Percentiles rank a stretch among this genome's conserved stretches.
phyloP scores from a whole-genome alignment of 2,797 vertebrate species.

The Fundulus diaphanus region DNA sequence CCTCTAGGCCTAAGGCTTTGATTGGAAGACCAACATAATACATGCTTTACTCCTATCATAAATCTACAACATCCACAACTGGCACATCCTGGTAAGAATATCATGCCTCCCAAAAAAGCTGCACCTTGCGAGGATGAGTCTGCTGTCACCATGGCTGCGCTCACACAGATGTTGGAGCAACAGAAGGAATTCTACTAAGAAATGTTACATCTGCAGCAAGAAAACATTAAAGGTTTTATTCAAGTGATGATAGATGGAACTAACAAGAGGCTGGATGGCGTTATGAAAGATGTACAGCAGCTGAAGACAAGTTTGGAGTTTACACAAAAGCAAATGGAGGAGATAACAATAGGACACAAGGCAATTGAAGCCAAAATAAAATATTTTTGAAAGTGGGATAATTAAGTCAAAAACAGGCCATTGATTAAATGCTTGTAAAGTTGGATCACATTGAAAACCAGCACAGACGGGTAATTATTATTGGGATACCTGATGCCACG shows the following conservation, averaged over 20 bases:
- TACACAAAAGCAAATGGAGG: neutral
- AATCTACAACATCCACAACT: too few species aligned
- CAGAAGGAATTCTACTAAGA: neutral
- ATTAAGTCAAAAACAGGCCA: neutral
- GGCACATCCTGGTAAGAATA: too few species aligned
- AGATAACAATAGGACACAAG: neutral
- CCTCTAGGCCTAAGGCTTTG: too few species aligned
- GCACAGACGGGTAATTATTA: neutral
- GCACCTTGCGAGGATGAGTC: neutral
- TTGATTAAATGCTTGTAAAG: neutral
- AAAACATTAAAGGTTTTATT: neutral
- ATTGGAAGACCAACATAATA: too few species aligned
- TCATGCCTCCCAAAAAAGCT: too few species aligned
- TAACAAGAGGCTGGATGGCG: neutral
- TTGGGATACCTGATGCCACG: neutral
- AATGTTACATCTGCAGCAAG: neutral
- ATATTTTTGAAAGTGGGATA: neutral
- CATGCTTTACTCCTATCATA: too few species aligned
- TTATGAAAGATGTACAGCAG: neutral
- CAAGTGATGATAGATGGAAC: neutral
- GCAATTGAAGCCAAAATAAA: neutral
- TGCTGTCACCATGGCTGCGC: neutral
- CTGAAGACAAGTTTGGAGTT: neutral
- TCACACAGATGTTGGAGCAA: neutral
- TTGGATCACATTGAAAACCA: slow-evolving; percentile 3